Conservation (phyloP, 2,113 vertebrate genomes). For the Nycticebus coucang region DNA sequence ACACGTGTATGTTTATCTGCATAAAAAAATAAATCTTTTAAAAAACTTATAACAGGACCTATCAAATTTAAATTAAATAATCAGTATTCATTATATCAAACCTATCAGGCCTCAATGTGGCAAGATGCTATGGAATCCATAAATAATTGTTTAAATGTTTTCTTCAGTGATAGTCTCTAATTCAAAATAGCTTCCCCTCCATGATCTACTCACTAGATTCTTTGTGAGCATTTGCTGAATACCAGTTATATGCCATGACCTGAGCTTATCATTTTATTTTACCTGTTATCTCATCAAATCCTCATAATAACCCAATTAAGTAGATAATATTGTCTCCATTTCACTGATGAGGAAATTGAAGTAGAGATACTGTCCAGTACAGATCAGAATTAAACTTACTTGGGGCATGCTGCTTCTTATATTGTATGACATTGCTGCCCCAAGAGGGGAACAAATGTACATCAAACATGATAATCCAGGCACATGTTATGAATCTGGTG, state of each 20-base stretch:
- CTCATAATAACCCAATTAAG: not conserved
- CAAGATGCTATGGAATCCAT: slow-evolving; percentile 34
- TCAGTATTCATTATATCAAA: slow-evolving; percentile 10
- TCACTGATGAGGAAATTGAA: not conserved
- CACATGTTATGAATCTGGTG: not conserved
- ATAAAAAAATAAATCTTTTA: not conserved
- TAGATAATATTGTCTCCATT: not conserved
- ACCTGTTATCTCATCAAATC: not conserved
- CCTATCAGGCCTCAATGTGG: not conserved
- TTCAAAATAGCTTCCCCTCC: not conserved
- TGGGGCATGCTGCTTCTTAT: not conserved
- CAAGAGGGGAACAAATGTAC: not conserved
- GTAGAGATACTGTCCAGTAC: not conserved
- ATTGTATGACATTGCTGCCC: not conserved
- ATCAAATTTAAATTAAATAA: slow-evolving; percentile 13
- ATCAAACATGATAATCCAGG: not conserved
- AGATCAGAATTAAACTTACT: not conserved
- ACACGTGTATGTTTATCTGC: not conserved
- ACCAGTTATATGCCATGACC: not conserved
- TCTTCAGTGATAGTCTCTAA: not conserved
- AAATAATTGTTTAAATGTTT: slow-evolving; percentile 13
- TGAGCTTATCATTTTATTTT: not conserved
- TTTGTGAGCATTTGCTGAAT: not conserved
- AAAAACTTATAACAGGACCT: not conserved
- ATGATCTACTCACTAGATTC: not conserved